Conservation (phyloP, 2,888 invertebrate genomes). For the Drosophila nr. perissopoda region DNA sequence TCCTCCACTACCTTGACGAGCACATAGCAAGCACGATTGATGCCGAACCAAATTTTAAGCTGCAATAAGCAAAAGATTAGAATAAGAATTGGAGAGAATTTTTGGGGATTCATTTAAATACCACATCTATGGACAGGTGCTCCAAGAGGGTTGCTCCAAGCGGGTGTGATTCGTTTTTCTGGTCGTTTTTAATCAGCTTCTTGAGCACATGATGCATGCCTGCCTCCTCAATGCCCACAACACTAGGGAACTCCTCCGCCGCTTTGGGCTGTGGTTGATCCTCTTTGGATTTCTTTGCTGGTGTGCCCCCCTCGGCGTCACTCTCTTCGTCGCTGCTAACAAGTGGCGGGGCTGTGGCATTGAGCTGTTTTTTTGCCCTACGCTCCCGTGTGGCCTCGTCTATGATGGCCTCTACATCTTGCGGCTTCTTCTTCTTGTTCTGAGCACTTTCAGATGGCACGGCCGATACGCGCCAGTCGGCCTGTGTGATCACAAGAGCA, state of each 20-base stretch:
- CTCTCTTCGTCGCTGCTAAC: constrained; percentile 37
- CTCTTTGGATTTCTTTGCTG: constrained; percentile 25
- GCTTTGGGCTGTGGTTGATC: background rate
- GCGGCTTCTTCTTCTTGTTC: constrained; percentile 42
- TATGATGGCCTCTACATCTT: constrained; percentile 76
- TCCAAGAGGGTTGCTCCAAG: constrained; percentile 87
- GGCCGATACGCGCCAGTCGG: constrained; percentile 86
- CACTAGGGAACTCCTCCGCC: constrained; percentile 15
- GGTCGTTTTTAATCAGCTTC: constrained; percentile 89
- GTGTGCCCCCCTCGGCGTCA: constrained; percentile 26
- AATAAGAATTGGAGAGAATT: background rate
- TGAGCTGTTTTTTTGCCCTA: constrained; percentile 55
- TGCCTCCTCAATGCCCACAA: constrained; percentile 89
- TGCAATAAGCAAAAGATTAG: constrained; percentile 73
- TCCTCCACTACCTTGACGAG: constrained; percentile 89
- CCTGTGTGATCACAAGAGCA: constrained; percentile 84
- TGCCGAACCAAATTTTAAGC: constrained; percentile 88
- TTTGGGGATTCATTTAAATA: constrained; percentile 80
- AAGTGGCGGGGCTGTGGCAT: constrained; percentile 3
- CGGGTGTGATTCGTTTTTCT: constrained; percentile 85
- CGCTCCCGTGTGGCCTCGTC: constrained; percentile 71
- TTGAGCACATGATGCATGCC: constrained; percentile 92
- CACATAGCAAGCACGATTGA: constrained; percentile 92
- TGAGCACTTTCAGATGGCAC: constrained; percentile 56
- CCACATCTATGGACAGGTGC: constrained; percentile 86